These are phyloP conservation scores for Pseudochromis fuscus DNA, from an alignment of 2,797 vertebrate genomes.

Conservation along the genomic window DNA sequence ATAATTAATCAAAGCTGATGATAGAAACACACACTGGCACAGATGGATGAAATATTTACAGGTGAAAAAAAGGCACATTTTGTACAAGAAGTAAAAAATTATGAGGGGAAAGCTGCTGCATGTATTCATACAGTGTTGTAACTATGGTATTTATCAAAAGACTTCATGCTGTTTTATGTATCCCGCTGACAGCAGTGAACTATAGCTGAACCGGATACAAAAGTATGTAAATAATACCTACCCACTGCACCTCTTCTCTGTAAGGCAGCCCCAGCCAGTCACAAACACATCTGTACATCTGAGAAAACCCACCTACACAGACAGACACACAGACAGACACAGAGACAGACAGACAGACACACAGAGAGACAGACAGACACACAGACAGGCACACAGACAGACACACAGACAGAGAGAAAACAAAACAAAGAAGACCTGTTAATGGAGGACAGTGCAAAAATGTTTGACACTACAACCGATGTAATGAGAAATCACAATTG, in stretches of 20 bases:
- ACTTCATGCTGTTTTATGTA: slow-evolving; percentile 16
- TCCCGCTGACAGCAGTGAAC: not conserved
- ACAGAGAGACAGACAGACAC: slow-evolving; percentile 4
- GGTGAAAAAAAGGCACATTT: not conserved
- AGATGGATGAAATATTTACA: slow-evolving; percentile 1
- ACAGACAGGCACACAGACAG: slow-evolving; percentile 16
- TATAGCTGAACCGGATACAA: slow-evolving; percentile 13
- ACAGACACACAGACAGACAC: slow-evolving; percentile 1
- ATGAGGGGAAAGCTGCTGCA: not conserved
- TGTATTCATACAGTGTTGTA: not conserved
- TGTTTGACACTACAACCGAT: not conserved
- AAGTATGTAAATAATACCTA: slow-evolving; percentile 78
- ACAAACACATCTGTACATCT: slow-evolving; percentile 97
- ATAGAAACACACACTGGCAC: not conserved
- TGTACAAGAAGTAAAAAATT: not conserved
- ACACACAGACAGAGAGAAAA: too few species aligned
- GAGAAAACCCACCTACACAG: slow-evolving; percentile 94
- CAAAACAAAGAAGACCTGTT: not conserved
- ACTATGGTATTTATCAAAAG: slow-evolving; percentile 17
- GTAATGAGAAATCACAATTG: not conserved
- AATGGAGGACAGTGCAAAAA: too few species aligned
- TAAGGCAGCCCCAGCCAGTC: slow-evolving; percentile 96
- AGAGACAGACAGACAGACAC: slow-evolving; percentile 1
- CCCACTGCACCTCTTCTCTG: slow-evolving; percentile 98
- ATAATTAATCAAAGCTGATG: slow-evolving; percentile 4